These are phyloP conservation scores for Megaleporinus macrocephalus DNA, from an alignment of 2,113 vertebrate genomes.

Conservation along the genomic window DNA sequence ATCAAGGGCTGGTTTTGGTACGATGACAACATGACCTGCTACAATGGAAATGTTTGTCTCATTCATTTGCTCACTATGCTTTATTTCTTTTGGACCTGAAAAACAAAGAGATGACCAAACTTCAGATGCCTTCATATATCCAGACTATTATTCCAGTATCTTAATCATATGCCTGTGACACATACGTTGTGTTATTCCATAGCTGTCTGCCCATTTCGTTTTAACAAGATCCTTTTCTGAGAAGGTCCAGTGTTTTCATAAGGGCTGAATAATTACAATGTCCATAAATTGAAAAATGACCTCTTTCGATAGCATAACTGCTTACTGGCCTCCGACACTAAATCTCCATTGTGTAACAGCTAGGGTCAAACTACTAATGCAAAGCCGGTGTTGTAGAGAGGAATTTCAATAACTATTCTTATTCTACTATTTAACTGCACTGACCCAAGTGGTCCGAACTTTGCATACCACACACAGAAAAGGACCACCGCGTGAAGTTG, in stretches of 20 bases:
- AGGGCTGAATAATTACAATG: not conserved
- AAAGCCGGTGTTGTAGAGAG: not conserved
- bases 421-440: not conserved
- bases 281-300: constrained; percentile 21
- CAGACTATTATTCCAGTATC: constrained; percentile 21
- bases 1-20: constrained; percentile 31
- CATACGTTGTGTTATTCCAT: constrained; percentile 24
- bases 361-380: constrained; percentile 16
- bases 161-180: constrained; percentile 25
- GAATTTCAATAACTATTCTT: constrained; percentile 15
- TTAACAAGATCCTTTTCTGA: constrained; percentile 13
- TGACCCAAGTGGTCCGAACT: not conserved
- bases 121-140: constrained; percentile 27
- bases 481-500: not conserved
- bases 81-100: constrained; percentile 36
- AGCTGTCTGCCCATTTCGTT: not conserved
- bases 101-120: constrained; percentile 15
- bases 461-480: constrained; percentile 5
- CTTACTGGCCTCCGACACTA: not conserved
- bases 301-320: constrained; percentile 3
- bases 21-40: constrained; percentile 17
- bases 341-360: not conserved
- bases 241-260: constrained; percentile 1
- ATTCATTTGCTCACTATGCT: constrained; percentile 19
- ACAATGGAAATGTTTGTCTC: constrained; percentile 43